Evolutionary conservation across 2,113 vertebrate genomes (phyloP), one percentile per base, ranked within the genome.

Genomic region (Eurystomus gularis): DNA sequence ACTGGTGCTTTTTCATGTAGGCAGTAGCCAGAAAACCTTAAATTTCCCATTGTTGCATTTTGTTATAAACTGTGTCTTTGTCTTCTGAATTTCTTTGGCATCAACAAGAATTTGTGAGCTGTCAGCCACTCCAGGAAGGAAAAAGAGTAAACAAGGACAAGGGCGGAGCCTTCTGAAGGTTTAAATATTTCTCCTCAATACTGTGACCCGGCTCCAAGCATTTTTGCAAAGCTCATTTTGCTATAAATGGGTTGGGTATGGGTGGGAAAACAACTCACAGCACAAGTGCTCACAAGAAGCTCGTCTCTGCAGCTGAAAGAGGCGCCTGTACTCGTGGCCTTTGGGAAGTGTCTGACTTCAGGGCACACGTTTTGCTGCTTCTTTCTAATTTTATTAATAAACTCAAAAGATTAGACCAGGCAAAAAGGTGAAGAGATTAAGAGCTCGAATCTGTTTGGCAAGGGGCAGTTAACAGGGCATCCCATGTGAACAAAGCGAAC

Each of bases 71-170:
- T 37, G 42, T 66, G 81, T 8, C 69, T 94, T 93, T 93, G 66
- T 91, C 37, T 83, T 70, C n/a, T 70, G 73, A 81, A 79, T 90
- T 84, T 84, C 72, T 81, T 78, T 69, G 75, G 83, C 69, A 84
- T 84, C 92, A 86, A 86, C 72, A 93, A 86, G 93, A 85, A 91
- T 95, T 86, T 88, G 87, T 88, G 89, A 95, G 80, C 84, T 65
- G 84, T 93, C 88, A 91, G 83, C 82, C n/a, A 9, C 75, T 83
- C 62, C 71, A 79, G 94, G 87, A 93, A 94, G 88, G 90, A 57
- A 82, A n/a, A 35, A 73, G 86, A 95, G 68, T 93, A 96, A 96
- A 96, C 95, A 91, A 88, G 80, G 80, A 71, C 84, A 80, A 82
- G 93, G 96, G 90, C 91, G 93, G 93, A 88, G 81, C 93, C 83